phyloP scores from a whole-genome alignment of 1,140 invertebrate genomes.

The Eciton burchellii region DNA sequence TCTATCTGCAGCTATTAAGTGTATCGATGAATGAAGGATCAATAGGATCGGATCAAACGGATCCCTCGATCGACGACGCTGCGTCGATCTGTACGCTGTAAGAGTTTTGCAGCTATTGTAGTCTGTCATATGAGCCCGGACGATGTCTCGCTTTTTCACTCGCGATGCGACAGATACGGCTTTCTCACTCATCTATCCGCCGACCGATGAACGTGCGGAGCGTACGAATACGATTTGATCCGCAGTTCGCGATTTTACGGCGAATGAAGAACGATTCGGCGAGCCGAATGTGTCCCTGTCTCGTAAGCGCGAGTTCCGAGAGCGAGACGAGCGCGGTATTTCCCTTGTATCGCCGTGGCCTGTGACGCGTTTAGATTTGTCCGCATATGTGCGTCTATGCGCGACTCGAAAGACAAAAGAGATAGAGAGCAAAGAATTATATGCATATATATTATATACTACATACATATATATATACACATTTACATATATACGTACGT shows the following conservation, averaged over 20 bases:
- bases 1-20: conserved; percentile 19
- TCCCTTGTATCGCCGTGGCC: conserved; percentile 13
- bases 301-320: conserved; percentile 10
- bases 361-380: conserved; percentile 37
- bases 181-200: not conserved
- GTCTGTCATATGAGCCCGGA: no score
- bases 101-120: no score
- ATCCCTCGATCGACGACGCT: conserved; percentile 1
- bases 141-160: no score
- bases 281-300: not conserved
- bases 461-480: conserved; percentile 53
- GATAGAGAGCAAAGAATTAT: conserved; percentile 60
- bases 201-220: not conserved
- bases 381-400: conserved; percentile 5
- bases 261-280: not conserved
- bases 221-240: no score
- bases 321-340: conserved; percentile 1
- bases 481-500: conserved; percentile 47
- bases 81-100: not conserved
- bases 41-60: not conserved
- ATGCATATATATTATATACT: conserved; percentile 40
- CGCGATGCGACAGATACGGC: no score
- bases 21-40: not conserved
- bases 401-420: conserved; percentile 11
- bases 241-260: no score